A percentile compares a stretch with the other conserved stretches of the same genome.
phyloP scores from a whole-genome alignment of 1,140 invertebrate species.

The Ganaspis sp. region DNA sequence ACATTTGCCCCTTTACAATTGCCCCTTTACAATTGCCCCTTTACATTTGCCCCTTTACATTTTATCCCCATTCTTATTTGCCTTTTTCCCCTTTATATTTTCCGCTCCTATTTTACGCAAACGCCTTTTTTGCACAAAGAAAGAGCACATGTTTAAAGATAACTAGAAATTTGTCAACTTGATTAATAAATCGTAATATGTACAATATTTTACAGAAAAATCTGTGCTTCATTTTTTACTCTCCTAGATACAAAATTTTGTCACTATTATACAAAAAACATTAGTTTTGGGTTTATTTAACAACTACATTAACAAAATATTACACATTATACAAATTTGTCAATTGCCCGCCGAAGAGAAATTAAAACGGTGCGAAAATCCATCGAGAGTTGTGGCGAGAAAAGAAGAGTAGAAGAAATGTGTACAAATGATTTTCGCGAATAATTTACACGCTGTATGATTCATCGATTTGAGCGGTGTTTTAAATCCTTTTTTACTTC shows the following conservation, averaged over 20 bases:
- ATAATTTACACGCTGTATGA: constrained; percentile 51
- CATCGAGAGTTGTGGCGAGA: constrained; percentile 40
- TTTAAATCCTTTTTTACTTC: constrained; percentile 50
- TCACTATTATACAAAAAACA: constrained; percentile 71
- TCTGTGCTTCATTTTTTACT: constrained; percentile 64
- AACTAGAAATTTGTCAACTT: constrained; percentile 74
- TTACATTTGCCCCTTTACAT: too few species aligned
- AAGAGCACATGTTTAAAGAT: constrained; percentile 64
- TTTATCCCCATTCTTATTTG: too few species aligned
- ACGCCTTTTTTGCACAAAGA: constrained; percentile 63
- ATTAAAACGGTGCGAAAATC: constrained; percentile 40
- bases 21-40: too few species aligned
- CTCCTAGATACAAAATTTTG: too few species aligned
- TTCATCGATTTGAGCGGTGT: constrained; percentile 37
- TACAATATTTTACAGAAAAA: constrained; percentile 77
- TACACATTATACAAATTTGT: constrained; percentile 67
- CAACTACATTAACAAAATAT: constrained; percentile 71
- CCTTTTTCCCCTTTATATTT: too few species aligned
- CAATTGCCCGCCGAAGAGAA: constrained; percentile 34
- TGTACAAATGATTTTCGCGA: constrained; percentile 39
- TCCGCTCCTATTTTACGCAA: constrained; percentile 58
- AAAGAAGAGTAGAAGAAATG: not conserved
- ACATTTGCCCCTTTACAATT: too few species aligned
- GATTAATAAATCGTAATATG: constrained; percentile 74
- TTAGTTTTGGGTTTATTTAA: constrained; percentile 63